These are phyloP conservation scores for Albula glossodonta DNA, from an alignment of 2,113 vertebrate genomes.

Conservation along the genomic window DNA sequence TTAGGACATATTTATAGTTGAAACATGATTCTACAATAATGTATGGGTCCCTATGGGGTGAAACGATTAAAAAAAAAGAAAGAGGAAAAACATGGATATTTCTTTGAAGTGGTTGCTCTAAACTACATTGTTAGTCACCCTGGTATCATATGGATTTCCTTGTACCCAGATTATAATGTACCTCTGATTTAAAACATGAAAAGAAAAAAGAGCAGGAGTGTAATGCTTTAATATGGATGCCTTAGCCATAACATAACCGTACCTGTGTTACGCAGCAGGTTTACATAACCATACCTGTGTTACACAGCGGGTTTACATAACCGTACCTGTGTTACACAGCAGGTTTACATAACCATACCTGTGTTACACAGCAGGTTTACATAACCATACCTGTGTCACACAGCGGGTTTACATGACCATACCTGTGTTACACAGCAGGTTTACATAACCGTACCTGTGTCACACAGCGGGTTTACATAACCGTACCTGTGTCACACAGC, in stretches of 20 bases:
- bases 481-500: constrained; percentile 28
- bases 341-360: constrained; percentile 35
- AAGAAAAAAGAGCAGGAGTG: constrained; percentile 28
- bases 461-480: neutral
- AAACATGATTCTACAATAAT: constrained; percentile 58
- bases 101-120: constrained; percentile 69
- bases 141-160: constrained; percentile 63
- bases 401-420: no score
- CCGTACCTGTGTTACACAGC: constrained; percentile 30
- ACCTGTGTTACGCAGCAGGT: constrained; percentile 16
- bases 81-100: constrained; percentile 57
- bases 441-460: constrained; percentile 36
- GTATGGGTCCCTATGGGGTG: constrained; percentile 63
- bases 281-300: constrained; percentile 36
- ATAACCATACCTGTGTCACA: constrained; percentile 33
- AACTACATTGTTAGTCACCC: constrained; percentile 70
- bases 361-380: neutral
- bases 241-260: constrained; percentile 46
- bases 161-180: constrained; percentile 59
- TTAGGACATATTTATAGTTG: constrained; percentile 57
- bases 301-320: neutral
- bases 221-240: constrained; percentile 57
- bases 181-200: constrained; percentile 45
- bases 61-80: constrained; percentile 59
- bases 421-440: no score